A percentile compares a stretch with the other conserved stretches of the same genome.
These are phyloP conservation scores for Punctoribates punctum DNA, from an alignment of 2,888 invertebrate genomes.

Conservation along the genomic window DNA sequence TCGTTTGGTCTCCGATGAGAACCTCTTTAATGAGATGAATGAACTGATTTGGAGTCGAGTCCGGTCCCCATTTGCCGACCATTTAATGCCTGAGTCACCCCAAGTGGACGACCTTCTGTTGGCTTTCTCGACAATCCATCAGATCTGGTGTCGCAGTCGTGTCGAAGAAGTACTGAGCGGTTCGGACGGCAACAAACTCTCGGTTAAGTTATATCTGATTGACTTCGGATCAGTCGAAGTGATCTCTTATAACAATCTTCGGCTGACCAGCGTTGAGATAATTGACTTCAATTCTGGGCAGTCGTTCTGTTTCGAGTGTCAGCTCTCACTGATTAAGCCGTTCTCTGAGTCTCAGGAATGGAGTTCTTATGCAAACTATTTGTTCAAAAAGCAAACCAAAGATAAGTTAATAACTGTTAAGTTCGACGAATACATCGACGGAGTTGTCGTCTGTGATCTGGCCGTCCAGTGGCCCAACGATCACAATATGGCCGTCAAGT, in stretches of 20 bases:
- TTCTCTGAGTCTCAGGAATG: conserved; percentile 26
- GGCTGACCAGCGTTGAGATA: conserved; percentile 17
- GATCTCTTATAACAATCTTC: background rate
- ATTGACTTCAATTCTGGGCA: background rate
- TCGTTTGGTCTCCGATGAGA: conserved; percentile 23
- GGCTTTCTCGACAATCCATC: conserved; percentile 29
- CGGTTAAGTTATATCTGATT: conserved; percentile 21
- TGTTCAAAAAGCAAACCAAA: conserved; percentile 36
- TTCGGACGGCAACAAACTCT: background rate
- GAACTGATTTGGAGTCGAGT: conserved; percentile 15
- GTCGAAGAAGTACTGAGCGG: background rate
- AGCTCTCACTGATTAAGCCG: conserved; percentile 25
- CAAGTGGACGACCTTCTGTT: background rate
- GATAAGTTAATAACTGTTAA: background rate
- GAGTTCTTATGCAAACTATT: conserved; percentile 40
- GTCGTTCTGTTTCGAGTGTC: conserved; percentile 38
- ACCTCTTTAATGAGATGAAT: conserved; percentile 3
- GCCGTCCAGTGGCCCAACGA: background rate
- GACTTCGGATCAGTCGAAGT: conserved; percentile 39
- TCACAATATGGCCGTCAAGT: background rate
- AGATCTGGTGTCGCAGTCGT: conserved; percentile 36
- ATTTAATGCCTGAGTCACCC: background rate
- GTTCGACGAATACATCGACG: background rate
- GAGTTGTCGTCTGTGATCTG: conserved; percentile 37
- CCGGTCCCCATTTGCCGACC: background rate